These are phyloP conservation scores for Catharus fuscescens DNA, from an alignment of 2,113 vertebrate species.

Conservation along the genomic window DNA sequence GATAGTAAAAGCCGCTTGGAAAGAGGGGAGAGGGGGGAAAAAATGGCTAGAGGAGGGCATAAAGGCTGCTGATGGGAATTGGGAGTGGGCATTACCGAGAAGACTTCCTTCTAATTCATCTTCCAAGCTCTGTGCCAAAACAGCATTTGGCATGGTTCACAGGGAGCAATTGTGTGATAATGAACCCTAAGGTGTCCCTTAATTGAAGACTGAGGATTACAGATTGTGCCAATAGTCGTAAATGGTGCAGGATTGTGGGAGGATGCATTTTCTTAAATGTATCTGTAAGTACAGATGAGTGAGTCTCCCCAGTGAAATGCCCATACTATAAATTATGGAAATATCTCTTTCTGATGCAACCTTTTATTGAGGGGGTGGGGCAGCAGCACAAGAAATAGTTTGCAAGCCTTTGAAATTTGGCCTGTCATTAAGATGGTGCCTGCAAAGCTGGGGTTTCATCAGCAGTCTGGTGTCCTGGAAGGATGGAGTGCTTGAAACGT, in stretches of 20 bases:
- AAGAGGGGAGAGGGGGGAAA: slow-evolving; percentile 59
- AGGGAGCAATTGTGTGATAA: slow-evolving; percentile 89
- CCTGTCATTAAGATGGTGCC: slow-evolving; percentile 81
- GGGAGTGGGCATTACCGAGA: slow-evolving; percentile 79
- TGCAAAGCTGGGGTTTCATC: slow-evolving; percentile 59
- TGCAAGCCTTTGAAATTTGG: slow-evolving; percentile 75
- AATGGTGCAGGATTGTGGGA: slow-evolving; percentile 83
- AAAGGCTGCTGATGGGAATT: slow-evolving; percentile 77
- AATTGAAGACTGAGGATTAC: slow-evolving; percentile 88
- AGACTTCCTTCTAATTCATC: slow-evolving; percentile 88
- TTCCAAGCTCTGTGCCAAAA: slow-evolving; percentile 86
- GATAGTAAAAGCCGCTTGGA: slow-evolving; percentile 78
- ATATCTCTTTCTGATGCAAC: slow-evolving; percentile 79
- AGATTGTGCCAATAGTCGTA: slow-evolving; percentile 84
- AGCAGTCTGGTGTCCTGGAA: slow-evolving; percentile 74
- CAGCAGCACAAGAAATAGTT: slow-evolving; percentile 65
- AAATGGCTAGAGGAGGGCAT: slow-evolving; percentile 60
- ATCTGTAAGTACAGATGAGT: slow-evolving; percentile 91
- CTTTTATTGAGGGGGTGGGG: slow-evolving; percentile 74
- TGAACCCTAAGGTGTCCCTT: slow-evolving; percentile 91
- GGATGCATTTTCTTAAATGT: slow-evolving; percentile 90
- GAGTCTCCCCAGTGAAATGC: slow-evolving; percentile 81
- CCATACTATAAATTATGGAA: slow-evolving; percentile 86
- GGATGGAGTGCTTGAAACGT: slow-evolving; percentile 72
- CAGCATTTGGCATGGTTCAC: slow-evolving; percentile 90